These are phyloP conservation scores for Zeus faber DNA, from an alignment of 2,113 vertebrate genomes.

Conservation along the genomic window DNA sequence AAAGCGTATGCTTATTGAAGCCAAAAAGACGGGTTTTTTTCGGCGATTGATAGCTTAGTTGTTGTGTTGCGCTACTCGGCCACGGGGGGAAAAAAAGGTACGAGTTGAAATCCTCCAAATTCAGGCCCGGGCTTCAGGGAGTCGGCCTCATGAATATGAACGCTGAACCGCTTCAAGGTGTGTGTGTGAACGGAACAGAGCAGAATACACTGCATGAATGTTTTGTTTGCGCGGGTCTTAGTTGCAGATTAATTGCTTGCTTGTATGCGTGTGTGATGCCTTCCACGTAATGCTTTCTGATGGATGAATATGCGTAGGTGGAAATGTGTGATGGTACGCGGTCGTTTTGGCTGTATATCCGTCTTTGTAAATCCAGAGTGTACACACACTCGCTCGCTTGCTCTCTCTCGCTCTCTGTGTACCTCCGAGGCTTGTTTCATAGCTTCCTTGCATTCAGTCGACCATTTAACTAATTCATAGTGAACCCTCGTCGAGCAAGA, in stretches of 20 bases:
- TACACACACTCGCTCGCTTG: slow-evolving; percentile 61
- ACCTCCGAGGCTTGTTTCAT: slow-evolving; percentile 64
- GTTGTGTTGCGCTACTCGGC: slow-evolving; percentile 26
- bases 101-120: slow-evolving; percentile 48
- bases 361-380: slow-evolving; percentile 63
- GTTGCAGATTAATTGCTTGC: slow-evolving; percentile 63
- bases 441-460: slow-evolving; percentile 66
- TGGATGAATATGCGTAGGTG: slow-evolving; percentile 67
- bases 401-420: too few species aligned
- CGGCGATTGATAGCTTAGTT: too few species aligned
- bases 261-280: slow-evolving; percentile 47
- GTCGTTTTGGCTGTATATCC: slow-evolving; percentile 50
- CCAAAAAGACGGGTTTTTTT: too few species aligned
- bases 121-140: slow-evolving; percentile 56
- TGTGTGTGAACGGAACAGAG: slow-evolving; percentile 18
- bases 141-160: slow-evolving; percentile 72
- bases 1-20: too few species aligned
- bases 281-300: slow-evolving; percentile 49
- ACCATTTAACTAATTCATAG: slow-evolving; percentile 72
- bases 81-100: slow-evolving; percentile 57
- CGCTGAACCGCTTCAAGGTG: slow-evolving; percentile 67
- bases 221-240: slow-evolving; percentile 44
- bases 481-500: slow-evolving; percentile 70
- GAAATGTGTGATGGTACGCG: slow-evolving; percentile 56
- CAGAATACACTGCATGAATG: slow-evolving; percentile 26